Base-by-base conservation (phyloP, 2,888 invertebrate genomes). In the Perdita meconis region DNA sequence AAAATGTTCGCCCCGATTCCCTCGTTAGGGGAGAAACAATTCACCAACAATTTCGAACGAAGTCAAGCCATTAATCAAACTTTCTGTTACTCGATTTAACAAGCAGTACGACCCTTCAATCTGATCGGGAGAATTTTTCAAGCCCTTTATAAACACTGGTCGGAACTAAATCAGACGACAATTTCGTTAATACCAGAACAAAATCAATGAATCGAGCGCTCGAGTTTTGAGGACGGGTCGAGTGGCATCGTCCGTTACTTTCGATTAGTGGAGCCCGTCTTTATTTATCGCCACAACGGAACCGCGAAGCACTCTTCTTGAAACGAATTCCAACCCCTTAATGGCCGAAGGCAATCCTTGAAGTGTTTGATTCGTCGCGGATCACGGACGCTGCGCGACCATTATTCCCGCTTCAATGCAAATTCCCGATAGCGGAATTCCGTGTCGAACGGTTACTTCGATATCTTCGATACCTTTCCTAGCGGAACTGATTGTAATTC, bases 261-360 rank as follows among this genome's bases (percentile, higher is more conserved):
- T n/a, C 22, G 36, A 24, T 47, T 47, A 47, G 19, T 47, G 10
- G 47, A 47, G 47, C 16, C 47, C 1, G 30, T 12, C 36, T 40
- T 30, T 64, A 42, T 64, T 64, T 53, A 30, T 34, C 53, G 22
- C 8, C 44, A 8, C 51, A 24, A 30, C n/a, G 40, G 19, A 67
- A 67, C 19, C 56, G 13, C 13, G 6, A 3, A 5, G 6, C 12
- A n/a, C 22, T 47, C 22, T 19, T 19, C 13, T 2, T 13, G 10
- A 13, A 22, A n/a, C 30, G 30, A 30, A 40, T 26, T 16, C 16
- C 12, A 63, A 40, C 53, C 12, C 26, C 50, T 63, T 44, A 34
- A 56, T 26, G 65, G 65, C 19, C 1, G 65, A n/a, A 38, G n/a
- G 24, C 36, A 66, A 66, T 66, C 36, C 42, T 44, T 22, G 12